These are phyloP conservation scores for Cettia cetti DNA, from an alignment of 2,113 vertebrate genomes.

Conservation along the genomic window DNA sequence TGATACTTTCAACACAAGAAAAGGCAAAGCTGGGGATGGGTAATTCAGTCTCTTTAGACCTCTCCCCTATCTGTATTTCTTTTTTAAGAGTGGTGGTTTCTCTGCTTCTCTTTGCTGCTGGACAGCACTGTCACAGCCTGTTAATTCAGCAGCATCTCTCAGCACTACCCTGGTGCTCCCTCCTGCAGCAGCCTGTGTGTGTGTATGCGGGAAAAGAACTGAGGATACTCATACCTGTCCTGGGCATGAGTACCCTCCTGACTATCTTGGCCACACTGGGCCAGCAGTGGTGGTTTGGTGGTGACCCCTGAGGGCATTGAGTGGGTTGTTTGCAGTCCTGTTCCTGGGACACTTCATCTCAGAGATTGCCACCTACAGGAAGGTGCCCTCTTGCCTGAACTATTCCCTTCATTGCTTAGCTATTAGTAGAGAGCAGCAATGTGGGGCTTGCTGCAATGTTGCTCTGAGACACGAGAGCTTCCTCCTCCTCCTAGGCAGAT, in stretches of 20 bases:
- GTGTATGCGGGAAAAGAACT: background rate
- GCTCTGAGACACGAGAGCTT: background rate
- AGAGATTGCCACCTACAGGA: background rate
- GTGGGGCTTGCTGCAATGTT: background rate
- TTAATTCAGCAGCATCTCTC: background rate
- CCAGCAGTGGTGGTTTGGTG: background rate
- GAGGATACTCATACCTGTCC: background rate
- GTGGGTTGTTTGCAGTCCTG: background rate
- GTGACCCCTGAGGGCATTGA: background rate
- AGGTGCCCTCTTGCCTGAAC: background rate
- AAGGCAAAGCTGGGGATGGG: background rate
- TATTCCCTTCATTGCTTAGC: background rate
- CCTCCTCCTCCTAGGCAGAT: background rate
- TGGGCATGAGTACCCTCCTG: background rate
- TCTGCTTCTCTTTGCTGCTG: background rate
- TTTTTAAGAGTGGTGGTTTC: background rate
- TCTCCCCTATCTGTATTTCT: background rate
- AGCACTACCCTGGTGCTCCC: background rate
- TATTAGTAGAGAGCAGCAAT: background rate
- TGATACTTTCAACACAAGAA: background rate
- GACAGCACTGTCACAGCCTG: slow-evolving; percentile 37
- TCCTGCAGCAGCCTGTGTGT: background rate
- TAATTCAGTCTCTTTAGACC: background rate
- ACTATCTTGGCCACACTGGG: background rate
- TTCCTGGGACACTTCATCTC: background rate